Conservation (phyloP, 37 sponge, comb jelly and placozoan species). For the Halichondria panicea region DNA sequence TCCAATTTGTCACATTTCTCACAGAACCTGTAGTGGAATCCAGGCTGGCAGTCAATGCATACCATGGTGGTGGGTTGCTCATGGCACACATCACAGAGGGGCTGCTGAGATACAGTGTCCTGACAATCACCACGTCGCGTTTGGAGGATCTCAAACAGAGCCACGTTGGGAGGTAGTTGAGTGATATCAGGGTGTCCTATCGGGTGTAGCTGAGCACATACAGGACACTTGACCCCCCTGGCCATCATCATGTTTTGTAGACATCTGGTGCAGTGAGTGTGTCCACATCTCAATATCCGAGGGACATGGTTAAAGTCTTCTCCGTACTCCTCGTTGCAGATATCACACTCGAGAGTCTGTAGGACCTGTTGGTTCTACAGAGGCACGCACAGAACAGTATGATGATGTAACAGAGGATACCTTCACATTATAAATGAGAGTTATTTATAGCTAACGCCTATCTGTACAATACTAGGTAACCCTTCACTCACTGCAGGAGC, state of each 20-base stretch:
- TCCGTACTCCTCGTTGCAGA: slow-evolving; percentile 60
- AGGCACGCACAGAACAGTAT: neutral
- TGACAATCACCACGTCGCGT: neutral
- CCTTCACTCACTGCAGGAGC: too few relatives aligned
- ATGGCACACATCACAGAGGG: slow-evolving; percentile 43
- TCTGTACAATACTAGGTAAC: too few relatives aligned
- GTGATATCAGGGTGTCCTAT: slow-evolving; percentile 23
- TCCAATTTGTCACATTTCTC: slow-evolving; percentile 43
- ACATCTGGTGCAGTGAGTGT: slow-evolving; percentile 76
- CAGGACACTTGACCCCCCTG: slow-evolving; percentile 57
- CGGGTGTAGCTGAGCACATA: slow-evolving; percentile 30
- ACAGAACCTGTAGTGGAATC: slow-evolving; percentile 47
- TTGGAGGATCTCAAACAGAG: slow-evolving; percentile 49
- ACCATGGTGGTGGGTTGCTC: slow-evolving; percentile 13
- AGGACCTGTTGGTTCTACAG: slow-evolving; percentile 15
- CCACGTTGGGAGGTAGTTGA: slow-evolving; percentile 55
- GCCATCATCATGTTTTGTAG: slow-evolving; percentile 16
- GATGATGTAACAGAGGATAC: too few relatives aligned
- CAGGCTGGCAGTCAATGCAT: slow-evolving; percentile 59
- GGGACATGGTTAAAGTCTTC: slow-evolving; percentile 27
- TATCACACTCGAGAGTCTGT: slow-evolving; percentile 56
- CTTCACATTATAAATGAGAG: too few relatives aligned
- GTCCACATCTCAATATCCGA: slow-evolving; percentile 66
- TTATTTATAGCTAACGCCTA: too few relatives aligned
- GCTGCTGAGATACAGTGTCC: neutral